phyloP scores from a whole-genome alignment of 2,797 vertebrate species.

The Graptemys geographica region DNA sequence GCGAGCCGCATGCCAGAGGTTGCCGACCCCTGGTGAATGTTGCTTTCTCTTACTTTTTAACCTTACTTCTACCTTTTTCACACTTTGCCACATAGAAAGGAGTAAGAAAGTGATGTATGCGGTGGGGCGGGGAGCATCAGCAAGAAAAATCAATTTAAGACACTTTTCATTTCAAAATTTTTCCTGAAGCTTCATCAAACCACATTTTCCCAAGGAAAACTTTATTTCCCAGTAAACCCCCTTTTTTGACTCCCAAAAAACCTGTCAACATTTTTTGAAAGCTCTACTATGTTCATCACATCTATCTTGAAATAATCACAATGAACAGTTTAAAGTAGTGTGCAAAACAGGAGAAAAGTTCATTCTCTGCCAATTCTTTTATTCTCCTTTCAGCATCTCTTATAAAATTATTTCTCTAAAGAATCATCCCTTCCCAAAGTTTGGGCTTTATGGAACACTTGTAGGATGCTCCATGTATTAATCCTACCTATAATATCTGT shows the following conservation, averaged over 20 bases:
- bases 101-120: background rate
- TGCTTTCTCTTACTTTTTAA: background rate
- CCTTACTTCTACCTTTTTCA: background rate
- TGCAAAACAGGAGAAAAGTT: no score
- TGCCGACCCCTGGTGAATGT: no score
- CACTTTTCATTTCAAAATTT: background rate
- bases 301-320: no score
- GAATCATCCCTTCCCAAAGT: conserved; percentile 4
- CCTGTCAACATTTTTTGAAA: background rate
- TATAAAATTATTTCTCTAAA: background rate
- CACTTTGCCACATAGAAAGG: background rate
- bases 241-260: background rate
- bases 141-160: background rate
- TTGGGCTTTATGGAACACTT: no score
- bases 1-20: no score
- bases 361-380: no score
- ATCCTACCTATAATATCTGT: no score
- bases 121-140: no score
- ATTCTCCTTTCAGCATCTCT: background rate
- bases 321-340: no score
- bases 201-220: rapidly evolving
- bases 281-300: no score
- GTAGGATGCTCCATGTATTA: no score
- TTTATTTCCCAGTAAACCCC: background rate
- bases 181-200: background rate